Conservation (phyloP, 2,113 vertebrate species). For the Ictalurus furcatus region DNA sequence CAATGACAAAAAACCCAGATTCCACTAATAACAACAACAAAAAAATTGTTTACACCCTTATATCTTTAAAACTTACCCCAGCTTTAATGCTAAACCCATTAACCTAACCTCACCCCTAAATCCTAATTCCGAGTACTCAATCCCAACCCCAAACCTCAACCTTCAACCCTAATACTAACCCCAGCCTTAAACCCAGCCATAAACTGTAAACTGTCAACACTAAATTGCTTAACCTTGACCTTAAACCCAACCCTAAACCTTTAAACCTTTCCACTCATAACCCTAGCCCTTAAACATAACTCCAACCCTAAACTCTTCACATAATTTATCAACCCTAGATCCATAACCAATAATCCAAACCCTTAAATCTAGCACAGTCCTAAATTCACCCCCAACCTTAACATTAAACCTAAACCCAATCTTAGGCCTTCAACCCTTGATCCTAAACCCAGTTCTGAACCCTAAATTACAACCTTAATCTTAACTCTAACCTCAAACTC, state of each 20-base stretch:
- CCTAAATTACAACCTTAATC: too few relatives aligned
- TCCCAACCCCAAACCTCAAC: not conserved
- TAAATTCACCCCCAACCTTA: not conserved
- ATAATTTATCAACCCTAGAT: not conserved
- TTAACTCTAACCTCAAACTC: too few relatives aligned
- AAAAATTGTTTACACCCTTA: too few relatives aligned
- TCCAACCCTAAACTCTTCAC: not conserved
- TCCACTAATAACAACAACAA: too few relatives aligned
- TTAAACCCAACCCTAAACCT: not conserved
- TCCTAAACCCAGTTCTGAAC: too few relatives aligned
- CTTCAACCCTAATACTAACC: not conserved
- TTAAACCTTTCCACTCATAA: not conserved
- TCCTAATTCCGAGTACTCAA: not conserved
- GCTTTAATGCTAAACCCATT: not conserved
- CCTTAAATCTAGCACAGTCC: not conserved
- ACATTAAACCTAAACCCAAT: not conserved
- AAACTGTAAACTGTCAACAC: not conserved
- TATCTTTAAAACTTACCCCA: not conserved
- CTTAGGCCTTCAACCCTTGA: too few relatives aligned
- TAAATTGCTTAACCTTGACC: not conserved
- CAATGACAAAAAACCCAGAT: not conserved
- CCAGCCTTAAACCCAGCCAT: not conserved
- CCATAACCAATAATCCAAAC: not conserved
- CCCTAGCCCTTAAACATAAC: not conserved
- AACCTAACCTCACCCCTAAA: too few relatives aligned